Evolutionary conservation across 2,888 invertebrate species (phyloP), one percentile per base, ranked within the genome.

Genomic region (Fabriciana adippe): DNA sequence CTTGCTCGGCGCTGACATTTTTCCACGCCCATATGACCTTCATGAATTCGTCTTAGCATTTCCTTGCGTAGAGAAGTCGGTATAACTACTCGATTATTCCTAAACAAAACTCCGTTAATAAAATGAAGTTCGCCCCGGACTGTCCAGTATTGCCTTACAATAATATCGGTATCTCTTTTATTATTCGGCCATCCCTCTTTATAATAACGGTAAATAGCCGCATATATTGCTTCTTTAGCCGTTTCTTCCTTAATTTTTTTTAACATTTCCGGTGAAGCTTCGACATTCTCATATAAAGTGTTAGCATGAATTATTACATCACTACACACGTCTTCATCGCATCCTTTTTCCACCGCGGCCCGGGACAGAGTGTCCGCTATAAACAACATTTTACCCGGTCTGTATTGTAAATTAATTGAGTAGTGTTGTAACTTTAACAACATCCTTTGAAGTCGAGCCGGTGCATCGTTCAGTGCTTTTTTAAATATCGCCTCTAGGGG

Each of bases 401-500:
- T 57, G 16, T 57, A 57, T 11, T 57, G 13, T 11, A 57, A 13
- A 8, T 45, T 35, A 1, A 57, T 41, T 13, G 13, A 8, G 41
- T 57, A 57, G 8, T 11, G 13, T 13, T 57, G 57, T 45, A 57
- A 45, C 6, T n/a, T 16, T 8, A 57, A 14, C 16, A 21, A n/a
- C 16, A 56, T 15, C 3, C 31, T 41, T 18, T 57, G 57, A 48
- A 59, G 16, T 51, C 60, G 18, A n/a, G 51, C n/a, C 26, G 60
- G 60, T 14, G n/a, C 18, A 51, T 50, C 47, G 21, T 26, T 64
- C 35, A 72, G 53, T 13, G 66, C 21, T 48, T 72, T 68, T 61
- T 66, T 69, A 64, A 70, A 68, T 13, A 72, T 56, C 13, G 35
- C 35, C 48, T 68, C 67, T 15, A 72, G 54, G 0, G 70, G 72